Percentiles rank a stretch among this genome's conserved stretches.
Evolutionary conservation across 64 coral and sea anemone genomes (phyloP).

Genomic region (Trachythela sp.): DNA sequence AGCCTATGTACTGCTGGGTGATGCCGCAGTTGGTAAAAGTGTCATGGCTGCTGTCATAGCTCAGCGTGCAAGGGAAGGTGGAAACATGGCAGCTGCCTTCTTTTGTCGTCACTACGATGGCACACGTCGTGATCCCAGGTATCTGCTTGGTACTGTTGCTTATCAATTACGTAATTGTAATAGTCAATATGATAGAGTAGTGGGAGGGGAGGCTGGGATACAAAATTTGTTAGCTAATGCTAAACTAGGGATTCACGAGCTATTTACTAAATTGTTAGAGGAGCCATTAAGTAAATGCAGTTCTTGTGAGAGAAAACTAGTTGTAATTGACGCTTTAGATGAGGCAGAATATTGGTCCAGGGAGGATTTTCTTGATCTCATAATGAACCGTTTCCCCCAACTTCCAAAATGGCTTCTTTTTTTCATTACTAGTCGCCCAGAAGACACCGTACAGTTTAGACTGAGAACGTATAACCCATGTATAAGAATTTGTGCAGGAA

Average conservation of each 20-base stretch:
- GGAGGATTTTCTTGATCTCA: slow-evolving; percentile 28
- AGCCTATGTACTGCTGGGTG: slow-evolving; percentile 51
- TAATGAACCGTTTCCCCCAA: neutral
- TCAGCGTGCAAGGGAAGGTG: neutral
- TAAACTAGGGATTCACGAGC: neutral
- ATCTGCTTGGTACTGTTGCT: slow-evolving; percentile 28
- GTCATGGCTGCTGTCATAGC: slow-evolving; percentile 51
- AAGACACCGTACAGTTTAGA: neutral
- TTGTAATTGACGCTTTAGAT: slow-evolving; percentile 35
- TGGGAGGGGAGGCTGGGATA: slow-evolving; percentile 20
- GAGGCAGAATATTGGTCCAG: slow-evolving; percentile 34
- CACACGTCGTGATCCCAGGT: slow-evolving; percentile 36
- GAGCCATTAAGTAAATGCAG: slow-evolving; percentile 10
- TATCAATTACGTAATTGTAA: slow-evolving; percentile 3
- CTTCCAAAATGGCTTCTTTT: slow-evolving; percentile 25
- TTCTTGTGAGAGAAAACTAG: neutral
- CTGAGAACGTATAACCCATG: slow-evolving; percentile 27
- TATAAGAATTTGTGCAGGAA: slow-evolving; percentile 19
- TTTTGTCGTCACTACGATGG: slow-evolving; percentile 37
- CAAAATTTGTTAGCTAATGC: neutral
- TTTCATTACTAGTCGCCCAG: slow-evolving; percentile 40
- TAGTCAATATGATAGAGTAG: neutral
- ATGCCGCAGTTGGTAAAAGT: slow-evolving; percentile 59
- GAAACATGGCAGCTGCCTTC: neutral
- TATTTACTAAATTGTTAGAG: slow-evolving; percentile 36